These are phyloP conservation scores for Tetranychus piercei DNA, from an alignment of 2,888 invertebrate species.

Conservation along the genomic window DNA sequence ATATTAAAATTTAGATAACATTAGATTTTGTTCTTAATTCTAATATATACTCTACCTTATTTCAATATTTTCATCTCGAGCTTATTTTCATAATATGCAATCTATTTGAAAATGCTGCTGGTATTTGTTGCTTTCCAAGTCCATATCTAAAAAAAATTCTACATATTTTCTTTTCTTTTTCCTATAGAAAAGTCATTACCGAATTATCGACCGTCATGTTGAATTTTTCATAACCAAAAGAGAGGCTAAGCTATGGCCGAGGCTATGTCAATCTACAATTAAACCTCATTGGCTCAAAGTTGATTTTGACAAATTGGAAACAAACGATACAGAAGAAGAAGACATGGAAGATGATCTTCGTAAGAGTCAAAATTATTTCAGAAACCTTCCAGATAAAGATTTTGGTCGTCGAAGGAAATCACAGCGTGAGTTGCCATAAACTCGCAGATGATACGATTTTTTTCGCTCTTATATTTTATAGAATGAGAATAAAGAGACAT, in stretches of 20 bases:
- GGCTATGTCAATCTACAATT: conserved; percentile 55
- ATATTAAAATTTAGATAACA: too few species aligned
- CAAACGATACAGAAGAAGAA: conserved; percentile 40
- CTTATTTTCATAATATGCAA: too few species aligned
- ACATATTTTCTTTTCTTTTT: too few species aligned
- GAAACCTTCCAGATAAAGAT: conserved; percentile 21
- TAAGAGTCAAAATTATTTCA: conserved; percentile 16
- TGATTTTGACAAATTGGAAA: conserved; percentile 59
- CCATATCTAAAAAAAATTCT: too few species aligned
- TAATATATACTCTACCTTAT: too few species aligned
- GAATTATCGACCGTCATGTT: conserved; percentile 54
- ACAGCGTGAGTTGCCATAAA: background rate
- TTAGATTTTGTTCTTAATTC: too few species aligned
- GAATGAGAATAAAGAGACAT: too few species aligned
- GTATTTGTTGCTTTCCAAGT: too few species aligned
- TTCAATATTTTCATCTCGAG: too few species aligned
- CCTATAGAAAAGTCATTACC: conserved; percentile 24
- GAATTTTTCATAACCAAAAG: conserved; percentile 54
- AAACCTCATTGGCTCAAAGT: conserved; percentile 83
- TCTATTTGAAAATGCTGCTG: too few species aligned
- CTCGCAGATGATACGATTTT: background rate
- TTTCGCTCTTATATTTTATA: too few species aligned
- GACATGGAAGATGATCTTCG: conserved; percentile 44
- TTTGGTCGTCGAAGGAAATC: conserved; percentile 16
- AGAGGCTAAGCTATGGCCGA: conserved; percentile 57